Base-by-base conservation (phyloP, 2,797 vertebrate genomes). In the Taenioides sp. region DNA sequence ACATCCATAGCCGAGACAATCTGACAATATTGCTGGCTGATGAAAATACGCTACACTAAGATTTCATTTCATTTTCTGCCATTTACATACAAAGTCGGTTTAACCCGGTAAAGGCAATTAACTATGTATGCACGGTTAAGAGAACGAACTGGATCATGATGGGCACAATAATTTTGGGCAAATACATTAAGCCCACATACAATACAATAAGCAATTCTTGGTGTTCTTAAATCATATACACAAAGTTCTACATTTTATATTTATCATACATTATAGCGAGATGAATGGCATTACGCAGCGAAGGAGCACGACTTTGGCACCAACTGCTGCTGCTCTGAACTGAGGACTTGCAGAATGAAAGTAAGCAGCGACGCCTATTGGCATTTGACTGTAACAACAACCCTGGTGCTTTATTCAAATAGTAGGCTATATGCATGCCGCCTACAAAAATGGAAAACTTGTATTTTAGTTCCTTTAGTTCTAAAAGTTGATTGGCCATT, bases 291-390 rank as follows among this genome's bases (percentile, higher is more conserved):
- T 34, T 22, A 50, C 37, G 70, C 14, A 72, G 73, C 67, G 58
- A 74, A 79, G 72, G 65, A 31, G 70, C n/a, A 54, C 62, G 69
- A 65, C 49, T 57, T 52, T 27, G 73, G 72, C 77, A 71, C 40
- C 31, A 14, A 62, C 71, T 9, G 69, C 71, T 52, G 59, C 67
- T 23, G 57, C 74, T 28, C 52, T 2, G 12, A 52, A 25, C 18
- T 7, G 16, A 0, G 27, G 47, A 4, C 52, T 37, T 3, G 3
- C 75, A 72, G 65, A 88, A 37, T 59, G 76, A 74, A 72, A 70
- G 88, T 84, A 84, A 89, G 84, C 89, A 92, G 92, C 92, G 91
- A 86, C 94, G 70, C 88, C 90, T 89, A 79, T 89, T 73, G 91
- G 79, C 1, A 0, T 4, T 2, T 2, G 0, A 0, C 6, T 28